phyloP scores from a whole-genome alignment of 2,888 invertebrate species.

The Diarsia mendica region DNA sequence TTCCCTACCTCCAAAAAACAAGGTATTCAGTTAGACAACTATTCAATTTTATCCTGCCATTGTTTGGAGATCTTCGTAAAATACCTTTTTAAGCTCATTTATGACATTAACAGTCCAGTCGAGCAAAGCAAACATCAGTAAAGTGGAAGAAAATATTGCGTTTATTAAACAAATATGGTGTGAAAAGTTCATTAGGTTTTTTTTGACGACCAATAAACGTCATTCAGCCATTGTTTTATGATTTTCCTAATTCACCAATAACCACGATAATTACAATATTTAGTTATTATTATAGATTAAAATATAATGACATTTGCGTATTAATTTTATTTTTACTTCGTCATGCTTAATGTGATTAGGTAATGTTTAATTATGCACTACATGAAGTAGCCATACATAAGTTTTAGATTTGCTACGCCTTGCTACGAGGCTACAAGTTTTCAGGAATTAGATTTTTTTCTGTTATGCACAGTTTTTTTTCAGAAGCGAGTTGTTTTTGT shows the following conservation, averaged over 20 bases:
- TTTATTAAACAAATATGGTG: background rate
- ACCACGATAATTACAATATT: background rate
- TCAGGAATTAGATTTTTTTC: background rate
- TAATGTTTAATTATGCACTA: no score
- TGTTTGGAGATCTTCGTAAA: background rate
- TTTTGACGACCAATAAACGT: background rate
- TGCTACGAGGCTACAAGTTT: background rate
- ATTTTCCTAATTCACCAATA: background rate
- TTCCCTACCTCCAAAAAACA: no score
- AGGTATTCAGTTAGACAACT: background rate
- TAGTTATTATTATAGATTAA: conserved; percentile 1
- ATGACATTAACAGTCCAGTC: background rate
- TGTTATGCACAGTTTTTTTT: background rate
- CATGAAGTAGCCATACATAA: background rate
- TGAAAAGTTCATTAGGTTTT: background rate
- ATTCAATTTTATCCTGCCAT: background rate
- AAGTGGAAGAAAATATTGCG: background rate
- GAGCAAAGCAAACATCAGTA: background rate
- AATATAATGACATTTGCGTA: background rate
- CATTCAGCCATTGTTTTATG: background rate
- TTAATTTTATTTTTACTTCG: background rate
- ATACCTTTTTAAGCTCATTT: background rate
- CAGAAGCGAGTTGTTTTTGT: background rate
- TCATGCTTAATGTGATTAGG: background rate
- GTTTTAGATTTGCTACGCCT: background rate